Percentiles rank a stretch among this genome's conserved stretches.
These are phyloP conservation scores for Mionectes macconnelli DNA, from an alignment of 2,113 vertebrate genomes.

Conservation along the genomic window DNA sequence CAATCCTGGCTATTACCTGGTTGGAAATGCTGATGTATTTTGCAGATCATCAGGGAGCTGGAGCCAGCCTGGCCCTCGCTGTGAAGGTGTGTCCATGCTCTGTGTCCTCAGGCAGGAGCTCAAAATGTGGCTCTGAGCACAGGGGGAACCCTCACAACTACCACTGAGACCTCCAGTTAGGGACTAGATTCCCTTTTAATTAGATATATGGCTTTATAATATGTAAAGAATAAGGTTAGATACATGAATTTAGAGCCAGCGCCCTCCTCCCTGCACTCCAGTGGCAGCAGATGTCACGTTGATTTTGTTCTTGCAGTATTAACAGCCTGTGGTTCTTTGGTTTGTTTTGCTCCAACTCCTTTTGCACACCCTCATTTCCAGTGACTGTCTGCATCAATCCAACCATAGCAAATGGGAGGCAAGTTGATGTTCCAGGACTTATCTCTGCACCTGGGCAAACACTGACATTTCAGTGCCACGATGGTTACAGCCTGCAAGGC, in stretches of 20 bases:
- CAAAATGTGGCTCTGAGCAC: not conserved
- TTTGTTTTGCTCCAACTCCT: not conserved
- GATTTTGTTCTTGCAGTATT: not conserved
- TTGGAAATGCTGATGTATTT: not conserved
- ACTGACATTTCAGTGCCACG: not conserved
- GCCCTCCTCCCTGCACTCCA: too few species aligned
- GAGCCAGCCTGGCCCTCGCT: not conserved
- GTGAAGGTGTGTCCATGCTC: not conserved
- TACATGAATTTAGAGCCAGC: too few species aligned
- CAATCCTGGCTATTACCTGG: not conserved
- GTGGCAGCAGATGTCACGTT: accelerated
- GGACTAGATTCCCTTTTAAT: too few species aligned
- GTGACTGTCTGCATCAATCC: not conserved
- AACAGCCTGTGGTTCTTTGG: not conserved
- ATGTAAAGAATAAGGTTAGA: too few species aligned
- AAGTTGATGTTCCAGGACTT: not conserved
- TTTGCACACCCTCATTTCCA: not conserved
- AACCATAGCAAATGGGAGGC: accelerated
- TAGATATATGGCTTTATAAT: too few species aligned
- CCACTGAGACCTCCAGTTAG: too few species aligned
- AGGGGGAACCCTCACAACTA: too few species aligned
- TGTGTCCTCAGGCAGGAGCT: not conserved
- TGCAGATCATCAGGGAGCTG: slow-evolving; percentile 33
- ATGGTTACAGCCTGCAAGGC: slow-evolving; percentile 11
- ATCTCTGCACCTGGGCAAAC: not conserved